These are phyloP conservation scores for Oxyruncus cristatus DNA, from an alignment of 2,113 vertebrate genomes.

Conservation along the genomic window DNA sequence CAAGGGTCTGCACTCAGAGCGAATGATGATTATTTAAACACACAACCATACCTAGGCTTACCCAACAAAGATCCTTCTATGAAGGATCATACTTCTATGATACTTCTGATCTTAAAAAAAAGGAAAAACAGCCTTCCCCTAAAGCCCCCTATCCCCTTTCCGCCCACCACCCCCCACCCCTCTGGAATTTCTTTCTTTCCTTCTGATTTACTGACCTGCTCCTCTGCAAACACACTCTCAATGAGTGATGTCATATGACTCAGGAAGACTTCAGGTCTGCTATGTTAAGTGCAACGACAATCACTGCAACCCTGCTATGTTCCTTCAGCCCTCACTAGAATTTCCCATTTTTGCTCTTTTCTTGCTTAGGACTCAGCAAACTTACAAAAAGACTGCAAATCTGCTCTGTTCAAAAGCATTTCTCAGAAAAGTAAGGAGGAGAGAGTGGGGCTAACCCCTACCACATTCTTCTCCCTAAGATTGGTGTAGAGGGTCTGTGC, in stretches of 20 bases:
- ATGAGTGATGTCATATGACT: background rate
- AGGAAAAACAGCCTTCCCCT: background rate
- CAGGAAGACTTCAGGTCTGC: background rate
- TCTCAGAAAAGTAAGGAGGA: background rate
- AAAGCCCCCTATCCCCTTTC: fast-evolving
- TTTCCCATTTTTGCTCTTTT: background rate
- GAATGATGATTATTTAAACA: background rate
- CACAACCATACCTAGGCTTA: background rate
- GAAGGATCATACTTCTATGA: background rate
- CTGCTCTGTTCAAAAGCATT: background rate
- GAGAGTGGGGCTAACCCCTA: background rate
- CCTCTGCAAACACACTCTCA: background rate
- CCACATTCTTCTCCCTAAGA: background rate
- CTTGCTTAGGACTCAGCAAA: background rate
- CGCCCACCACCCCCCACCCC: background rate
- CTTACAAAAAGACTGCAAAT: background rate
- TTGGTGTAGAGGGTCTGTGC: background rate
- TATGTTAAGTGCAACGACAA: background rate
- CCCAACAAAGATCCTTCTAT: background rate
- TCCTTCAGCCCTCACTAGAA: background rate
- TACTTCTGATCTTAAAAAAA: background rate
- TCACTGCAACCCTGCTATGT: background rate
- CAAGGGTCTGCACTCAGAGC: background rate
- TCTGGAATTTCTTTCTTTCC: background rate
- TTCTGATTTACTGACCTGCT: background rate